Base-by-base conservation (phyloP, 2,888 invertebrate genomes). In the Leucoptera coffeella region DNA sequence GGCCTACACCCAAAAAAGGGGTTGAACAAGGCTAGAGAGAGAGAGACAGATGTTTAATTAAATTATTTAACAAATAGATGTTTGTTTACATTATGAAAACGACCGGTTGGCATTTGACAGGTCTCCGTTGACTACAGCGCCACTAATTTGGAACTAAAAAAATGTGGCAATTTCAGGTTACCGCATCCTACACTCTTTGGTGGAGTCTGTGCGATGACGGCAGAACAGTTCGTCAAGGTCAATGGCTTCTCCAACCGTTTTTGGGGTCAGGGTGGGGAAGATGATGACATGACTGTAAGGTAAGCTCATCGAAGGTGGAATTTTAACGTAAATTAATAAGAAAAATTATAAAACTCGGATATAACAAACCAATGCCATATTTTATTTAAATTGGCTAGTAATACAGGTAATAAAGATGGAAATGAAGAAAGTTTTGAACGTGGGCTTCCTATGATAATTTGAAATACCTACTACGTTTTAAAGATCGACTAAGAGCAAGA, bases 241-340 rank as follows among this genome's bases (percentile, higher is more conserved):
- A 20, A 20, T 5, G 20, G 20, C n/a, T 20, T 20, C 20, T 20
- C 20, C n/a, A 20, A 20, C 20, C n/a, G 20, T n/a, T 20, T 20
- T 10, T 20, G 20, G 20, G n/a, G n/a, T 4, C n/a, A 20, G n/a
- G 20, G 5, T 20, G 20, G 20, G n/a, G 20, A 20, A 8, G n/a
- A 10, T 20, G 9, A 10, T 10, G 20, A 20, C 20, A 20, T 20
- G 20, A n/a, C 4, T 8, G n/a, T 20, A 10, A n/a, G 20, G 20
- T 20, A 20, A 20, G n/a, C 11, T 4, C n/a, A 20, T n/a, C 20
- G 8, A 20, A 20, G n/a, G n/a, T 10, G n/a, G n/a, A 20, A 4
- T 20, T 20, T 5, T 10, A 20, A 20, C n/a, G 20, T n/a, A 20
- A 10, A 10, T 10, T 10, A 5, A 10, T 3, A 10, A 10, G n/a